Conservation (phyloP, 2,888 invertebrate species). For the Dicyrtoma fusca region DNA sequence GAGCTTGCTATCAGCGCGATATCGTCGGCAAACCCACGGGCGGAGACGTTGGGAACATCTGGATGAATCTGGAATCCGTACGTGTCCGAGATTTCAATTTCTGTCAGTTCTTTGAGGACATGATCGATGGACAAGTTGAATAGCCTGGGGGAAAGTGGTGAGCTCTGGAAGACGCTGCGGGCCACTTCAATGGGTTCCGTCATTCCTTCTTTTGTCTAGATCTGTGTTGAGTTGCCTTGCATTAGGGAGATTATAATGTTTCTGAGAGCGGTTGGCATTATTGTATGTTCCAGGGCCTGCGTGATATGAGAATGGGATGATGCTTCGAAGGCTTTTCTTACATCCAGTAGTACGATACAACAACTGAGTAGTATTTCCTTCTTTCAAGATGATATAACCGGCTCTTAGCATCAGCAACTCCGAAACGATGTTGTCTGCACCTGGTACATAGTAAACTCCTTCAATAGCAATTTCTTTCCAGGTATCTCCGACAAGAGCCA, state of each 20-base stretch:
- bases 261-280: neutral
- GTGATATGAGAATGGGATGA: neutral
- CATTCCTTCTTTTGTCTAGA: constrained; percentile 1
- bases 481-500: too few relatives aligned
- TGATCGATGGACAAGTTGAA: constrained; percentile 33
- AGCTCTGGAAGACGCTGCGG: constrained; percentile 35
- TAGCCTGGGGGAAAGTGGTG: constrained; percentile 27
- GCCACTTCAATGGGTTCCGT: neutral
- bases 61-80: constrained; percentile 1
- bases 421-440: too few relatives aligned
- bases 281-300: neutral
- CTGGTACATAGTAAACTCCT: too few relatives aligned
- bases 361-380: too few relatives aligned
- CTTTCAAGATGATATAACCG: too few relatives aligned
- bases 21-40: constrained; percentile 33
- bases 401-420: too few relatives aligned
- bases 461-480: too few relatives aligned
- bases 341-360: constrained; percentile 1
- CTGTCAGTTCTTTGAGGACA: constrained; percentile 20
- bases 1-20: neutral
- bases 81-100: constrained; percentile 9
- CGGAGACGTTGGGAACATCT: neutral
- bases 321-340: neutral
- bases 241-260: neutral
- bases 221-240: neutral